These are phyloP conservation scores for Steromphala cineraria DNA, from an alignment of 2,888 invertebrate species.

Conservation along the genomic window DNA sequence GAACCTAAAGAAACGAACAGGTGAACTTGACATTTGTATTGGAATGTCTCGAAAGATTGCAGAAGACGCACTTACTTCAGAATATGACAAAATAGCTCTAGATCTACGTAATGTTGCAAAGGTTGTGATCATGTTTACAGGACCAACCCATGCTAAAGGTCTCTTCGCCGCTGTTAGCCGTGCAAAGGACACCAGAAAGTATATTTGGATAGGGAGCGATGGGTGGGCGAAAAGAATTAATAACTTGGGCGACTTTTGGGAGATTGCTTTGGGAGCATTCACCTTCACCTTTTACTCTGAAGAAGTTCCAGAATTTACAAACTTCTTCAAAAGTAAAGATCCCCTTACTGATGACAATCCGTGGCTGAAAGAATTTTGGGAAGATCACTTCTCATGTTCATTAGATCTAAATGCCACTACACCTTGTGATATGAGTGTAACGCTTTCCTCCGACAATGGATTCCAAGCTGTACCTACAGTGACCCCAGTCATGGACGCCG, in stretches of 20 bases:
- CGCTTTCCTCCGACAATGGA: not conserved
- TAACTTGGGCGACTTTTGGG: slow-evolving; percentile 40
- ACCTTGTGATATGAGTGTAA: slow-evolving; percentile 9
- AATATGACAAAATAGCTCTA: slow-evolving; percentile 29
- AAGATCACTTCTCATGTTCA: slow-evolving; percentile 50
- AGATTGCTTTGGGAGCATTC: slow-evolving; percentile 51
- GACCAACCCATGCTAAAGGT: slow-evolving; percentile 45
- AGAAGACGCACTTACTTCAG: not conserved
- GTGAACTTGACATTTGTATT: slow-evolving; percentile 45
- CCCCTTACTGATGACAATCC: slow-evolving; percentile 49
- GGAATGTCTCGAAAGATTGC: slow-evolving; percentile 38
- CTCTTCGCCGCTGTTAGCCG: slow-evolving; percentile 43
- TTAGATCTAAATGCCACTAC: slow-evolving; percentile 33
- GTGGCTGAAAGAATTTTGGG: slow-evolving; percentile 66
- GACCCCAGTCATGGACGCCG: slow-evolving; percentile 52
- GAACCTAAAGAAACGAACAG: slow-evolving; percentile 36
- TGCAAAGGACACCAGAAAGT: slow-evolving; percentile 38
- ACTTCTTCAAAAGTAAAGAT: slow-evolving; percentile 50
- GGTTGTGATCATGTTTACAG: slow-evolving; percentile 57
- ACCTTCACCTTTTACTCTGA: slow-evolving; percentile 38
- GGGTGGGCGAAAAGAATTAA: slow-evolving; percentile 45
- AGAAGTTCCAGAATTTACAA: slow-evolving; percentile 43
- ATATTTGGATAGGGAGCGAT: slow-evolving; percentile 64
- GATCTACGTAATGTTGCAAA: slow-evolving; percentile 35
- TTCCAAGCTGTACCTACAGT: slow-evolving; percentile 21